Base-by-base conservation (phyloP, 92 coral and sea anemone genomes). In the Blastomussa wellsi region DNA sequence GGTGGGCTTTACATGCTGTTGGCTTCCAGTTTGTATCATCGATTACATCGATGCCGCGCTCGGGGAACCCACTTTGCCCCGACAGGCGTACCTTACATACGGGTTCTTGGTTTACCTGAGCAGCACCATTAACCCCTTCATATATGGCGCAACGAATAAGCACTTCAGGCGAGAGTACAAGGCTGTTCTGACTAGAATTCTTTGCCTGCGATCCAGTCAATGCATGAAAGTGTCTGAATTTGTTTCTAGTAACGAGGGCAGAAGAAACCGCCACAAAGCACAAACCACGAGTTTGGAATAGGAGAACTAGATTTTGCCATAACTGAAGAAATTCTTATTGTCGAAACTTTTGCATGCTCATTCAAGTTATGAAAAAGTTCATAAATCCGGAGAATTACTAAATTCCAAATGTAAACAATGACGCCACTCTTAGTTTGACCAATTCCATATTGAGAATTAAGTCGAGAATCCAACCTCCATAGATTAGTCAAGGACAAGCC, bases 11-110 rank as follows among this genome's bases (percentile, higher is more conserved):
- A 80, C 93, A 28, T 65, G 85, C 29, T 94, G 97, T 47, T 94
- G 97, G 97, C 88, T 94, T 81, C 97, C 97, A 11, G 95, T 93
- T 19, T 84, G 92, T 65, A 83, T 92, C 35, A 94, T 94, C 70
- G 97, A 94, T 73, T 84, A 69, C 49, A 86, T 89, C 20, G 97
- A 93, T 13, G 95, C 95, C 22, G 74, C 68, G 9, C 65, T 57
- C 57, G 93, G 95, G 13, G 70, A 90, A 36, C 91, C 93, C 65
- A 77, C 74, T 20, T 87, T 92, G 28, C 26, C 74, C n/a, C 71
- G 95, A 49, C 72, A 78, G 69, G 93, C 88, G 0, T 92, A 92
- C 76, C 82, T 90, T 49, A 77, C 86, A 67, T 90, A 90, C 72
- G 77, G 89, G 31, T 92, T 77, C 78, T 82, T 92, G 79, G 88